Conservation (phyloP, 2,888 invertebrate species). For the Saturnia pavonia region DNA sequence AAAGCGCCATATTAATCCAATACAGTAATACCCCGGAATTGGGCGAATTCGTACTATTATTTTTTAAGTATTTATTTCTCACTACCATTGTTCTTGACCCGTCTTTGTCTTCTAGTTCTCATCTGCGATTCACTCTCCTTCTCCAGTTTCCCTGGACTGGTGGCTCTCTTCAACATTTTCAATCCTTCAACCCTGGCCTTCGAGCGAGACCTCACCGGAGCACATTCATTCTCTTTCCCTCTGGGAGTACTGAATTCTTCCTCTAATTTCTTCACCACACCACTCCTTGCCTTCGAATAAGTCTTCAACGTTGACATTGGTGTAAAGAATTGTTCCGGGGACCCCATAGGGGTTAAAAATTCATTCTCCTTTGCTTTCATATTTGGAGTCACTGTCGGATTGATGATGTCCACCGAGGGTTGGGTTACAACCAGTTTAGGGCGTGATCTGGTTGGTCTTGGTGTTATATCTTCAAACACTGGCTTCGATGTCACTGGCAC, state of each 20-base stretch:
- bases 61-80: background rate
- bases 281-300: slow-evolving; percentile 47
- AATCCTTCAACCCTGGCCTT: slow-evolving; percentile 24
- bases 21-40: too few relatives aligned
- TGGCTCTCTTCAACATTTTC: slow-evolving; percentile 45
- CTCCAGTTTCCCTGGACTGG: slow-evolving; percentile 59
- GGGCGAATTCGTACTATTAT: too few relatives aligned
- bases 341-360: slow-evolving; percentile 57
- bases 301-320: slow-evolving; percentile 61
- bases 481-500: slow-evolving; percentile 51
- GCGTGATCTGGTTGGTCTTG: slow-evolving; percentile 38
- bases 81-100: slow-evolving; percentile 8
- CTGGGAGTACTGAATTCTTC: slow-evolving; percentile 57
- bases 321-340: slow-evolving; percentile 62
- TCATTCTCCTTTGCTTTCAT: slow-evolving; percentile 27
- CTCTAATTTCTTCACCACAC: slow-evolving; percentile 65
- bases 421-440: slow-evolving; percentile 44
- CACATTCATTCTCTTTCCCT: slow-evolving; percentile 25
- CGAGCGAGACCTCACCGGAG: slow-evolving; percentile 9
- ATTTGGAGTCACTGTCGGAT: slow-evolving; percentile 36
- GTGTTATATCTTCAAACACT: slow-evolving; percentile 56
- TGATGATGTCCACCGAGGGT: slow-evolving; percentile 30
- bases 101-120: background rate
- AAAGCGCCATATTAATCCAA: too few relatives aligned
- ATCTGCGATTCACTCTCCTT: background rate